Conservation (phyloP, 1,140 invertebrate species). For the Hycleus phaleratus region DNA sequence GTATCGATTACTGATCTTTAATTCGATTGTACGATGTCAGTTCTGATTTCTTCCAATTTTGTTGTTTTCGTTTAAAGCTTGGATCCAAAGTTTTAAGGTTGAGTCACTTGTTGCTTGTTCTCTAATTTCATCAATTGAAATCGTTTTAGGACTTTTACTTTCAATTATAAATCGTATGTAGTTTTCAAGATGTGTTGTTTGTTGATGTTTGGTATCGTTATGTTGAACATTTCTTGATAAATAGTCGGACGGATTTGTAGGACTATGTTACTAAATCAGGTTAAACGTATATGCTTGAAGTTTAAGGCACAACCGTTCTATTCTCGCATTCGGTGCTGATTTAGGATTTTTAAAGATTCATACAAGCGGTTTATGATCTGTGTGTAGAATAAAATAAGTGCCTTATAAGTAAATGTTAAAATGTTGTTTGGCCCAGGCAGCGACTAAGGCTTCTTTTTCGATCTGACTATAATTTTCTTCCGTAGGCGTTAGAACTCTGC, state of each 20-base stretch:
- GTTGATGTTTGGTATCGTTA: background rate
- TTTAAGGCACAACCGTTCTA: background rate
- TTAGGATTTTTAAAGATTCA: background rate
- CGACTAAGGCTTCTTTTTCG: conserved; percentile 47
- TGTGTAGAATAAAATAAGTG: conserved; percentile 39
- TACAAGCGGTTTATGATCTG: conserved; percentile 32
- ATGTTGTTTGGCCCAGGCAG: conserved; percentile 42
- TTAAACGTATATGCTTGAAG: background rate
- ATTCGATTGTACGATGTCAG: conserved; percentile 9
- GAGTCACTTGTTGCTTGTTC: conserved; percentile 1
- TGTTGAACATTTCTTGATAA: background rate
- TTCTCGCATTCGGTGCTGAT: background rate
- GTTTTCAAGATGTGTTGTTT: background rate
- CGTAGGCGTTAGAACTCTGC: conserved; percentile 39
- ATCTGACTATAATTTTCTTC: conserved; percentile 47
- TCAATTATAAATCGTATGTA: background rate
- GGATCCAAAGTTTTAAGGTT: background rate
- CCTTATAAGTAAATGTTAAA: conserved; percentile 48
- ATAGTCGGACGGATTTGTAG: background rate
- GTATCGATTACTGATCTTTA: conserved; percentile 4
- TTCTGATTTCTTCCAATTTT: background rate
- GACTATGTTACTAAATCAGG: background rate
- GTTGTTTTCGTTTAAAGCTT: background rate
- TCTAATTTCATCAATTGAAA: conserved; percentile 1
- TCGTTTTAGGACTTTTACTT: conserved; percentile 1